Percentiles rank a stretch among this genome's conserved stretches.
Evolutionary conservation across 2,113 vertebrate genomes (phyloP).

Genomic region (Numenius arquata): DNA sequence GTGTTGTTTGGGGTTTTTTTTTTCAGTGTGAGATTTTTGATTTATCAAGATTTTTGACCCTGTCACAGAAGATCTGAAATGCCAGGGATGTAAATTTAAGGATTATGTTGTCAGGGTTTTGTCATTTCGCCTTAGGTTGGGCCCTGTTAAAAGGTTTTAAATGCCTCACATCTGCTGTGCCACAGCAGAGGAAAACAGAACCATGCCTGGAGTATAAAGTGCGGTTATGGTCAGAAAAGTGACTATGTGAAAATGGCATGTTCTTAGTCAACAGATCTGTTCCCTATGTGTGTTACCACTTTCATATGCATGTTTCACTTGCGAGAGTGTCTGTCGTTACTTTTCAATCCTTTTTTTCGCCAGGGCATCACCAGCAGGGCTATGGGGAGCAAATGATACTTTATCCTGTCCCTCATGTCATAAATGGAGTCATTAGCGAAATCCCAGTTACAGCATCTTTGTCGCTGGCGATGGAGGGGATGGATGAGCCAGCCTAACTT

Average conservation of each 20-base stretch:
- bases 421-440: not conserved
- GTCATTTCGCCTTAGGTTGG: conserved; percentile 7
- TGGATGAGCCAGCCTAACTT: not conserved
- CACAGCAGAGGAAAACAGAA: conserved; percentile 11
- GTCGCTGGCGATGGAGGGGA: not conserved
- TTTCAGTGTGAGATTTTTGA: not conserved
- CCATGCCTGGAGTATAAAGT: not conserved
- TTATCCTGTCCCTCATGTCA: not conserved
- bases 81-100: conserved; percentile 7
- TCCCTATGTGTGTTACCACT: not conserved
- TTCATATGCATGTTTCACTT: not conserved
- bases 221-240: conserved; percentile 31
- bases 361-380: not conserved
- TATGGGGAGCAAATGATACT: not conserved
- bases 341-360: not conserved
- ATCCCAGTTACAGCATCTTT: not conserved
- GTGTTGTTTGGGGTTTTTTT: not conserved
- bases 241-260: conserved; percentile 38
- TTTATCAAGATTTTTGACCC: conserved; percentile 16
- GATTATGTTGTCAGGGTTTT: conserved; percentile 22
- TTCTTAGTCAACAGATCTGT: conserved; percentile 34
- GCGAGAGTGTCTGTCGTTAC: not conserved
- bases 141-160: conserved; percentile 28
- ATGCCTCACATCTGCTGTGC: conserved; percentile 32
- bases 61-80: not conserved